phyloP scores from a whole-genome alignment of 2,888 invertebrate genomes.

The Caradrina clavipalpis region DNA sequence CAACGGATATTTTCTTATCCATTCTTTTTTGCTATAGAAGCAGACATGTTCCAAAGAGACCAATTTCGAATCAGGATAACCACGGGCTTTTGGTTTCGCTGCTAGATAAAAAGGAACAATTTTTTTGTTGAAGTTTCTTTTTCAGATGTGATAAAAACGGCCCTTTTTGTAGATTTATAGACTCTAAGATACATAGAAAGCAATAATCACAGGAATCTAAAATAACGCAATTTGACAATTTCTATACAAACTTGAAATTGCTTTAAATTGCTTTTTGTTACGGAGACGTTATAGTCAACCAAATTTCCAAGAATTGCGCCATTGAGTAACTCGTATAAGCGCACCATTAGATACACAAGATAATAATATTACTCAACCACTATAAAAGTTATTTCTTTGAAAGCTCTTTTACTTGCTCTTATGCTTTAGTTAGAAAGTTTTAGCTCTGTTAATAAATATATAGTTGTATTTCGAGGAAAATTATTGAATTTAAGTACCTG shows the following conservation, averaged over 20 bases:
- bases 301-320: too few relatives aligned
- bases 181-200: neutral
- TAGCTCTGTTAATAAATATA: constrained; percentile 18
- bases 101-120: neutral
- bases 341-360: neutral
- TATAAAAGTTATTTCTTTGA: constrained; percentile 49
- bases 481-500: neutral
- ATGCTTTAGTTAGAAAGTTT: constrained; percentile 54
- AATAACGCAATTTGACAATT: too few relatives aligned
- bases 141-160: neutral
- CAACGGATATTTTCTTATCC: neutral
- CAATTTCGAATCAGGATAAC: constrained; percentile 13
- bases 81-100: constrained; percentile 1
- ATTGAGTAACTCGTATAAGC: too few relatives aligned
- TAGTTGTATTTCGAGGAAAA: constrained; percentile 10
- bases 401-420: constrained; percentile 43
- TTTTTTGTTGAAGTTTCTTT: neutral
- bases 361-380: constrained; percentile 26
- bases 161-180: too few relatives aligned
- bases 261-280: too few relatives aligned
- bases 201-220: neutral
- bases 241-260: too few relatives aligned
- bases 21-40: constrained; percentile 5
- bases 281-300: too few relatives aligned
- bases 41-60: constrained; percentile 19